These are phyloP conservation scores for Ciconia stormi DNA, from an alignment of 2,113 vertebrate species.

Conservation along the genomic window DNA sequence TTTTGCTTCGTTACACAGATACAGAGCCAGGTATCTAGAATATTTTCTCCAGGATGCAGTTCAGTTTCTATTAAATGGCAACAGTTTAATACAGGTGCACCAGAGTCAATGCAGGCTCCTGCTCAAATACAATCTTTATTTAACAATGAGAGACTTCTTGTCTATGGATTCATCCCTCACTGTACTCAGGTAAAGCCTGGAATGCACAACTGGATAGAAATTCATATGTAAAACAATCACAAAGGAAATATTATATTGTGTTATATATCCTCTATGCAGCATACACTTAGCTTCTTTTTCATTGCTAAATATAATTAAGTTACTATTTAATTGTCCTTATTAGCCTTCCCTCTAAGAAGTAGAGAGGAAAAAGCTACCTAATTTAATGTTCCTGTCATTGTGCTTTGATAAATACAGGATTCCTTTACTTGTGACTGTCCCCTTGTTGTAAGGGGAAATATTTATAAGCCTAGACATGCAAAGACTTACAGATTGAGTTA, in stretches of 20 bases:
- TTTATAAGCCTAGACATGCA: neutral
- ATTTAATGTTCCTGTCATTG: neutral
- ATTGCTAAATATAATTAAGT: neutral
- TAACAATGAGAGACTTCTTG: conserved; percentile 77
- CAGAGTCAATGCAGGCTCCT: conserved; percentile 80
- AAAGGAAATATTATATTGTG: neutral
- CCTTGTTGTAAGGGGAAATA: neutral
- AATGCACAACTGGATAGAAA: neutral
- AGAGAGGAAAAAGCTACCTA: neutral
- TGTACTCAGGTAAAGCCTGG: conserved; percentile 82
- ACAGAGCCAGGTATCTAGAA: conserved; percentile 72
- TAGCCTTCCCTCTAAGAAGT: neutral
- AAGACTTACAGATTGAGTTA: neutral
- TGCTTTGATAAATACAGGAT: neutral
- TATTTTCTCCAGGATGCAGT: conserved; percentile 79
- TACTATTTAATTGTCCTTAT: neutral
- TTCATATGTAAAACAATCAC: neutral
- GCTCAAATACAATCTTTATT: conserved; percentile 81
- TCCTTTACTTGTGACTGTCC: neutral
- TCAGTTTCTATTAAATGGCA: conserved; percentile 88
- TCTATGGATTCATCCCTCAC: conserved; percentile 84
- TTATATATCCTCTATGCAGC: neutral
- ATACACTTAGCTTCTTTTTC: neutral
- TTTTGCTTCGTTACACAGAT: conserved; percentile 69
- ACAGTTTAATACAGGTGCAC: conserved; percentile 64